Conservation (phyloP, 2,888 invertebrate genomes). For the Desoria tigrina region DNA sequence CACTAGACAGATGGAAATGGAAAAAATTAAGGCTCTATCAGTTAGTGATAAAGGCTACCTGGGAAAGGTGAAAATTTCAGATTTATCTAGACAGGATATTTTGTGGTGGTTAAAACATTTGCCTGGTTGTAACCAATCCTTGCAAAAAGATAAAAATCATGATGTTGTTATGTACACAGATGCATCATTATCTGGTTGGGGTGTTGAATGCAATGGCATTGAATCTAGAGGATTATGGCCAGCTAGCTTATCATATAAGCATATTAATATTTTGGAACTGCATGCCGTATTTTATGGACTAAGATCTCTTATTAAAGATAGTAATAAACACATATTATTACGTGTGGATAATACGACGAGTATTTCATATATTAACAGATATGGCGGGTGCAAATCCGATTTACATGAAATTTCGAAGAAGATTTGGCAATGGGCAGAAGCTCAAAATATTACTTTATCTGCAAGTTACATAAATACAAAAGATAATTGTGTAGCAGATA, state of each 20-base stretch:
- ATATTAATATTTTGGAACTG: conserved; percentile 19
- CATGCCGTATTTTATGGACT: background rate
- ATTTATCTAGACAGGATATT: background rate
- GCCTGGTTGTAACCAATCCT: background rate
- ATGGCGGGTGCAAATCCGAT: no score
- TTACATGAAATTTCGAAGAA: no score
- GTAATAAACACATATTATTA: no score
- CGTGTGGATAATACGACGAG: no score
- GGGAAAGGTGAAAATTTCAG: background rate
- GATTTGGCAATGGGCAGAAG: no score
- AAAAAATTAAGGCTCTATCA: background rate
- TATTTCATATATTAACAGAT: no score
- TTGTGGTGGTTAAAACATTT: conserved; percentile 1
- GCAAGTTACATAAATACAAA: no score
- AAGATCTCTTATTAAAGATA: no score
- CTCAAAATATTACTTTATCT: no score
- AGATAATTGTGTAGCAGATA: no score
- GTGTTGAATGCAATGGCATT: background rate
- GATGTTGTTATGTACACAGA: conserved; percentile 12
- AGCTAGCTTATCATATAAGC: conserved; percentile 10
- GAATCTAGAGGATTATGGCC: conserved; percentile 22
- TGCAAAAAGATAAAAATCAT: background rate
- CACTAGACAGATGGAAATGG: background rate
- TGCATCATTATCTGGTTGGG: conserved; percentile 23
- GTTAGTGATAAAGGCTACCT: background rate